phyloP scores from a whole-genome alignment of 2,113 vertebrate genomes.

The Noctilio leporinus region DNA sequence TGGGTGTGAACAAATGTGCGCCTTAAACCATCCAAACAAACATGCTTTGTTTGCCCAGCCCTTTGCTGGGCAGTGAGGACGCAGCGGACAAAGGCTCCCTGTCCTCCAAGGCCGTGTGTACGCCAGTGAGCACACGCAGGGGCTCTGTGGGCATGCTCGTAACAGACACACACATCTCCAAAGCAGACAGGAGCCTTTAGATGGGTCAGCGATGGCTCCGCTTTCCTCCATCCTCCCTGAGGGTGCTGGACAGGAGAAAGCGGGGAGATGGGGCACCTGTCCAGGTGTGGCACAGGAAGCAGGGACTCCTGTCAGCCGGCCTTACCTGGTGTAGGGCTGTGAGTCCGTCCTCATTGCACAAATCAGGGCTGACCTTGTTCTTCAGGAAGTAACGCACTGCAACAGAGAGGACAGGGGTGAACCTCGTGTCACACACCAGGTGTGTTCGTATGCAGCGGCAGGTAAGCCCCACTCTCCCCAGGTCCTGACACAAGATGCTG shows the following conservation, averaged over 20 bases:
- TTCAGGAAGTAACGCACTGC: slow-evolving; percentile 94
- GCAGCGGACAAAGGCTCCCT: slow-evolving; percentile 27
- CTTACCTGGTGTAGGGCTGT: slow-evolving; percentile 97
- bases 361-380: slow-evolving; percentile 92
- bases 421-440: not conserved
- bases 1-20: not conserved
- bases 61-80: not conserved
- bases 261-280: not conserved
- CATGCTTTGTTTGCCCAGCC: not conserved
- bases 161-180: not conserved
- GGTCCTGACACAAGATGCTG: not conserved
- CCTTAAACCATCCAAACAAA: not conserved
- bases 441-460: accelerated
- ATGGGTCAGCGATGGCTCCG: not conserved
- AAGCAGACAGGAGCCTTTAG: not conserved
- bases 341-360: slow-evolving; percentile 96
- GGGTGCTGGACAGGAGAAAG: not conserved
- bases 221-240: not conserved
- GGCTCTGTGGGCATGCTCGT: not conserved
- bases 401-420: slow-evolving; percentile 66
- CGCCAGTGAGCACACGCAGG: accelerated
- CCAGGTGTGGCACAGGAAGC: not conserved
- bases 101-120: not conserved
- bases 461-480: not conserved
- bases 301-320: accelerated